Conservation (phyloP, 2,797 vertebrate genomes). For the Graptemys geographica region DNA sequence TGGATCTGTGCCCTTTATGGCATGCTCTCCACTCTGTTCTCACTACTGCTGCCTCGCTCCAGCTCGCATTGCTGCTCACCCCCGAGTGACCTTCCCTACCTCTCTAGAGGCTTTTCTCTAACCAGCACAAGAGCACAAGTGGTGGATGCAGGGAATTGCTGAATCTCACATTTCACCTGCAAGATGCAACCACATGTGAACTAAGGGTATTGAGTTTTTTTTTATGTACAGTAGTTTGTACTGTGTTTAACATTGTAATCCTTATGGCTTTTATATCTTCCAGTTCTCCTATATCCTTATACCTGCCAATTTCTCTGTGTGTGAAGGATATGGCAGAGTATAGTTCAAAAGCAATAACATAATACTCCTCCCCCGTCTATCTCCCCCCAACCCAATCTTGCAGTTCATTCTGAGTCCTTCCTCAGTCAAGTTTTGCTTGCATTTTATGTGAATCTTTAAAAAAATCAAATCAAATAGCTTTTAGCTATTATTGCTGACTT, state of each 20-base stretch:
- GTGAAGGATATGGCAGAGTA: not conserved
- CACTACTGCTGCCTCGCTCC: not conserved
- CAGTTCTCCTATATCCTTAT: not conserved
- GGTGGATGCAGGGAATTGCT: not conserved
- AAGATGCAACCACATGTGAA: slow-evolving; percentile 28
- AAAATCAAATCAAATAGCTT: not conserved
- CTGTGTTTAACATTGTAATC: not conserved
- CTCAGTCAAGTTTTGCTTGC: not conserved
- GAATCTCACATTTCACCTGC: slow-evolving; percentile 9
- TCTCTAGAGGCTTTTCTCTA: not conserved
- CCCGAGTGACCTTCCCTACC: not conserved
- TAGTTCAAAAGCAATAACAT: not conserved
- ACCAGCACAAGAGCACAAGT: not conserved
- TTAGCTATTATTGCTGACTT: not conserved
- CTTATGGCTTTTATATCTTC: slow-evolving; percentile 12
- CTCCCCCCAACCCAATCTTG: not conserved
- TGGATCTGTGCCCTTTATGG: not conserved
- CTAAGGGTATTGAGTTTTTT: not conserved
- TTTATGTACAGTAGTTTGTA: not conserved
- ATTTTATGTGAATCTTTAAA: not conserved
- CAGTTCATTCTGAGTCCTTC: not conserved
- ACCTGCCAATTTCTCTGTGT: not conserved
- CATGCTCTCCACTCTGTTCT: not conserved
- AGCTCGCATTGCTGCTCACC: not conserved
- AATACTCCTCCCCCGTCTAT: not conserved